These are phyloP conservation scores for Scaptomyza caliginosa DNA, from an alignment of 2,888 invertebrate species.

Conservation along the genomic window DNA sequence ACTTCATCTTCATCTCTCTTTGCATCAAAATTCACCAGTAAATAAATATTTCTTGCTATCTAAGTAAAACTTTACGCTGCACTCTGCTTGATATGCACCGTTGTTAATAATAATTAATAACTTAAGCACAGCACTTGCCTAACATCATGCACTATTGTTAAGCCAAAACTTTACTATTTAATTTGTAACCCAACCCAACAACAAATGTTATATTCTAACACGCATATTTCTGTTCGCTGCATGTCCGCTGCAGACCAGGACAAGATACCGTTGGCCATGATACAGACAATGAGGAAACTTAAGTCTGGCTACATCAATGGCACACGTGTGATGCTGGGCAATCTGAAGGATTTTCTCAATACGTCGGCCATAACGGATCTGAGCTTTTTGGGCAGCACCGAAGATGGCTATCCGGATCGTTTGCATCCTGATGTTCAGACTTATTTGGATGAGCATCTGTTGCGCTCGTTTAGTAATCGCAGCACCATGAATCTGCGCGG, in stretches of 20 bases:
- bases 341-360: conserved; percentile 96
- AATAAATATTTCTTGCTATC: background rate
- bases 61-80: conserved; percentile 15
- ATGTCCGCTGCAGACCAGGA: conserved; percentile 89
- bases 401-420: conserved; percentile 95
- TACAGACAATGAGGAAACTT: conserved; percentile 98
- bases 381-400: conserved; percentile 96
- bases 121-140: conserved; percentile 44
- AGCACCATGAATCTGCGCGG: conserved; percentile 87
- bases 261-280: conserved; percentile 95
- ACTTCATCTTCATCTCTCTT: background rate
- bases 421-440: conserved; percentile 92
- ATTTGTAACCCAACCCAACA: no score
- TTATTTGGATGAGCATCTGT: conserved; percentile 93
- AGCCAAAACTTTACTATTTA: conserved; percentile 4
- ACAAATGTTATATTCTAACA: background rate
- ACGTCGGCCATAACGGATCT: conserved; percentile 99
- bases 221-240: conserved; percentile 3
- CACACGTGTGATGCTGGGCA: conserved; percentile 98
- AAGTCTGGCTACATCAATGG: conserved; percentile 99
- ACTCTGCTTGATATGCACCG: conserved; percentile 39
- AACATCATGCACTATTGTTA: conserved; percentile 23
- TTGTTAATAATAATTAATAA: conserved; percentile 56
- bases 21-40: background rate
- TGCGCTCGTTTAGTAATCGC: conserved; percentile 91